phyloP scores from a whole-genome alignment of 2,888 invertebrate genomes.

The Cheiracanthium punctorium region DNA sequence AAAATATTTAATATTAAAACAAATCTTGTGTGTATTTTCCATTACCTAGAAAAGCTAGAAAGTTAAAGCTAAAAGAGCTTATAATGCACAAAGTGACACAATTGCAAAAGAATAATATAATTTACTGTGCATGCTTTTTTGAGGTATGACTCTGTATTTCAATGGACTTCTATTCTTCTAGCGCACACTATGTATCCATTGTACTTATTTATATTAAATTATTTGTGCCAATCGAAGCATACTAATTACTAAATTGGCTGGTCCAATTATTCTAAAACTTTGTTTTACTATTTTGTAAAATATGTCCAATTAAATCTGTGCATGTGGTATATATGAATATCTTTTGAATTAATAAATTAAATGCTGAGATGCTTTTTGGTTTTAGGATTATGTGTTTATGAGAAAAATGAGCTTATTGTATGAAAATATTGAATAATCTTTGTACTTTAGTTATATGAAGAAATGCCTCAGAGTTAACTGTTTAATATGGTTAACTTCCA shows the following conservation, averaged over 20 bases:
- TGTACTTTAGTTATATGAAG: neutral
- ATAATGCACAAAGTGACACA: conserved; percentile 17
- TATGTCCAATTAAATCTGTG: neutral
- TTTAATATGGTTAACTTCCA: neutral
- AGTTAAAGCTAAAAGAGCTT: conserved; percentile 44
- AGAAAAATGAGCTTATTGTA: conserved; percentile 51
- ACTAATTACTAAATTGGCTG: conserved; percentile 57
- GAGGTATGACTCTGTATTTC: conserved; percentile 27
- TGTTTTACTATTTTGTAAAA: neutral
- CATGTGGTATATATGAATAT: neutral
- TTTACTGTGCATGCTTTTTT: conserved; percentile 9
- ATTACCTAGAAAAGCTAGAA: neutral
- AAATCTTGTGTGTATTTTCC: too few relatives aligned
- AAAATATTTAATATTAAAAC: too few relatives aligned
- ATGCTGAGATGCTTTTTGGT: neutral
- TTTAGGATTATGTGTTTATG: neutral
- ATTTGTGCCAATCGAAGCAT: conserved; percentile 62
- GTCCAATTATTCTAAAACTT: conserved; percentile 42
- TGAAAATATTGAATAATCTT: neutral
- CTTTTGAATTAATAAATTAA: neutral
- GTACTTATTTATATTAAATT: conserved; percentile 68
- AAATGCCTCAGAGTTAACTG: neutral
- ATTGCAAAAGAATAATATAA: neutral
- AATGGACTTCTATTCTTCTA: conserved; percentile 26
- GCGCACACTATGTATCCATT: conserved; percentile 58